Conservation (phyloP, 2,797 vertebrate genomes). For the Channallabes apus region DNA sequence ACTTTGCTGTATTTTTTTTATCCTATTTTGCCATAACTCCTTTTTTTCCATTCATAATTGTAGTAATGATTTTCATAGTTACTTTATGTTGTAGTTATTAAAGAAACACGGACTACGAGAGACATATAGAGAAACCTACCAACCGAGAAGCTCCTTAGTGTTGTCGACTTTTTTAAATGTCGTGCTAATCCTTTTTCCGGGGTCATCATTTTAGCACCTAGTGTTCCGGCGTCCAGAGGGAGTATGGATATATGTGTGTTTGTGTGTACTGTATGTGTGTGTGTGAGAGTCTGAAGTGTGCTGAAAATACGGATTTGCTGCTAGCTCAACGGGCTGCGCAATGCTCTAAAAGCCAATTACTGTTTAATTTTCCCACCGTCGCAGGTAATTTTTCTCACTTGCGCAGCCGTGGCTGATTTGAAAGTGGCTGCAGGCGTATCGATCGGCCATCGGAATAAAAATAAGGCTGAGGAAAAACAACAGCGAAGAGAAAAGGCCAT, state of each 20-base stretch:
- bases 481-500: background rate
- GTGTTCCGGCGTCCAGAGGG: background rate
- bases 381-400: conserved; percentile 69
- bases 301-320: conserved; percentile 67
- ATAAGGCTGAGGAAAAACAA: conserved; percentile 50
- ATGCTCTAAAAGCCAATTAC: conserved; percentile 63
- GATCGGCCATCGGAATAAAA: conserved; percentile 63
- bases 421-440: conserved; percentile 64
- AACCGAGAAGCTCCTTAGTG: background rate
- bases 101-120: background rate
- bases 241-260: background rate
- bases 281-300: conserved; percentile 33
- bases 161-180: background rate
- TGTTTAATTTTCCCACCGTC: conserved; percentile 71
- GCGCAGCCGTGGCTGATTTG: conserved; percentile 48
- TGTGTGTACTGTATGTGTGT: no score
- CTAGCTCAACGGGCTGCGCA: conserved; percentile 61
- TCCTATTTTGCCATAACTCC: no score
- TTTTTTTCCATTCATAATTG: background rate
- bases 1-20: no score
- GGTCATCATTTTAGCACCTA: background rate
- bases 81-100: background rate
- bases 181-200: background rate
- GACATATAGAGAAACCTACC: background rate
- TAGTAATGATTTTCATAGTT: background rate